phyloP scores from a whole-genome alignment of 2,113 vertebrate genomes.

The Rhodinocichla rosea region DNA sequence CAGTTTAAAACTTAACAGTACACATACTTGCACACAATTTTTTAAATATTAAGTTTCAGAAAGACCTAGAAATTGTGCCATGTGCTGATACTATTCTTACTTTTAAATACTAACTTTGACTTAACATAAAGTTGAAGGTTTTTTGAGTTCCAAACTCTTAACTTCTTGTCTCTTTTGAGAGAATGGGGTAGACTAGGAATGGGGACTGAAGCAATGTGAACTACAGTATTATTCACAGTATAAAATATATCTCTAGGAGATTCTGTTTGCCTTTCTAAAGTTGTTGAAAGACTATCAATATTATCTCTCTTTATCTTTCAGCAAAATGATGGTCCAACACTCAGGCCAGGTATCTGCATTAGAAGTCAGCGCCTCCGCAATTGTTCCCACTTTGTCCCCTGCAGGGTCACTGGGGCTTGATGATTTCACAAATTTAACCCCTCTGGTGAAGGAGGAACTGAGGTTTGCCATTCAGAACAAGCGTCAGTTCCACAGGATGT shows the following conservation, averaged over 20 bases:
- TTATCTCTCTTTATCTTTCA: slow-evolving; percentile 67
- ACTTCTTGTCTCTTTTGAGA: background rate
- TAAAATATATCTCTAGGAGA: background rate
- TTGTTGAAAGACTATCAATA: background rate
- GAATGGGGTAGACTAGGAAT: background rate
- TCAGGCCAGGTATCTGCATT: slow-evolving; percentile 84
- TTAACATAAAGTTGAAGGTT: background rate
- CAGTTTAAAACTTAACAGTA: background rate
- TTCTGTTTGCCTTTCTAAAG: background rate
- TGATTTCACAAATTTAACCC: slow-evolving; percentile 90
- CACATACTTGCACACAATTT: background rate
- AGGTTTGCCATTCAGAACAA: slow-evolving; percentile 90
- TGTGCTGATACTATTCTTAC: background rate
- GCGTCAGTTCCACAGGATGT: slow-evolving; percentile 82
- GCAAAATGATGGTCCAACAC: slow-evolving; percentile 97
- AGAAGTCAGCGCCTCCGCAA: slow-evolving; percentile 90
- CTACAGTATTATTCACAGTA: background rate
- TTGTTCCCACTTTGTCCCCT: slow-evolving; percentile 92
- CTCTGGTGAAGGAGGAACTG: slow-evolving; percentile 92
- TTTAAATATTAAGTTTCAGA: background rate
- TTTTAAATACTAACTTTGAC: background rate
- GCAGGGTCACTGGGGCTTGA: slow-evolving; percentile 89
- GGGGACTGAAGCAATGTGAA: background rate
- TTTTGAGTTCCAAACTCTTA: background rate
- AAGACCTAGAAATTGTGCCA: background rate